Conservation (phyloP, 2,113 vertebrate genomes). For the Gopherus flavomarginatus region DNA sequence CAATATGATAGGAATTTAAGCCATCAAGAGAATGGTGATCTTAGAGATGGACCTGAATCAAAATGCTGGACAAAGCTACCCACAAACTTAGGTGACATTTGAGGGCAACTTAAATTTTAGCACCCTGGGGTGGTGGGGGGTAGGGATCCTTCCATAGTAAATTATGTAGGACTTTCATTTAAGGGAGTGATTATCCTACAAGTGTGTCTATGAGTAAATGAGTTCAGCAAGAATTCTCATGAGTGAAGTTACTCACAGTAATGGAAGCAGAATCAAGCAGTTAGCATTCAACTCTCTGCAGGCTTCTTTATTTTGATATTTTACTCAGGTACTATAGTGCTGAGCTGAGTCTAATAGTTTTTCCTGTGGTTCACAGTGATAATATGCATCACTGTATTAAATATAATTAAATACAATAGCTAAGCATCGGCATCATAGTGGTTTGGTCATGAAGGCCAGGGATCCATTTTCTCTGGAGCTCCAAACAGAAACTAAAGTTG, state of each 20-base stretch:
- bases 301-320: constrained; percentile 26
- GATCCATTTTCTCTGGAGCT: not conserved
- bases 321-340: not conserved
- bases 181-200: constrained; percentile 16
- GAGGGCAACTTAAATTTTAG: not conserved
- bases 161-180: not conserved
- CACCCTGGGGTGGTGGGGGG: not conserved
- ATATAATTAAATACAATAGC: constrained; percentile 40
- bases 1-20: not conserved
- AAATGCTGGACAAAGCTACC: not conserved
- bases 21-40: not conserved
- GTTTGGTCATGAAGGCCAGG: not conserved
- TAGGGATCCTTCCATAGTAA: not conserved
- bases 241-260: constrained; percentile 48
- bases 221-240: not conserved
- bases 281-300: constrained; percentile 49
- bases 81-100: not conserved
- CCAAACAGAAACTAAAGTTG: not conserved
- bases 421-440: not conserved
- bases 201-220: not conserved
- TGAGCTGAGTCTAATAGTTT: constrained; percentile 44
- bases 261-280: constrained; percentile 42
- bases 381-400: constrained; percentile 58
- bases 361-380: constrained; percentile 58
- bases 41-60: not conserved